Percentiles rank a stretch among this genome's conserved stretches.
Conservation (phyloP, 2,797 vertebrate species). For the Lophotriccus pileatus region DNA sequence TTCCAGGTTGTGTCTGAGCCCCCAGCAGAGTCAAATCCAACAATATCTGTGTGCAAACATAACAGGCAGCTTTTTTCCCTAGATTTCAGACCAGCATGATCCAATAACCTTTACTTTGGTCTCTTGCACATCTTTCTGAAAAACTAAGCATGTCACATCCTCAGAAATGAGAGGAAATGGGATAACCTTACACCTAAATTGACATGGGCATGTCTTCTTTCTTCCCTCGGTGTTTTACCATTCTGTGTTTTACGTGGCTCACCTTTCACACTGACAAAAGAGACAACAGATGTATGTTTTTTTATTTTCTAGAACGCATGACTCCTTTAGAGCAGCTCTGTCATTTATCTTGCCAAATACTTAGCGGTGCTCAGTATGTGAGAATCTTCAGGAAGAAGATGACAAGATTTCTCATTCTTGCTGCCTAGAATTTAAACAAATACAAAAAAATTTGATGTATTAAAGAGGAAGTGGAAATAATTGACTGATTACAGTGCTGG, state of each 20-base stretch:
- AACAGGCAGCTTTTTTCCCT: neutral
- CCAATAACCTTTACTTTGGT: neutral
- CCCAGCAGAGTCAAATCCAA: neutral
- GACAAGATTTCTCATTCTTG: neutral
- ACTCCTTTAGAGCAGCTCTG: neutral
- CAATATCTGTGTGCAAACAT: neutral
- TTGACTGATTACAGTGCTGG: neutral
- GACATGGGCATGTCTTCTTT: neutral
- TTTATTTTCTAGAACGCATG: neutral
- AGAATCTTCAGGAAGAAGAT: neutral
- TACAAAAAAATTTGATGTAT: neutral
- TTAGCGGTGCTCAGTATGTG: neutral
- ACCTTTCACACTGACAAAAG: neutral
- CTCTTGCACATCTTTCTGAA: neutral
- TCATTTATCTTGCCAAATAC: neutral
- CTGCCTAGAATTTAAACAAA: neutral
- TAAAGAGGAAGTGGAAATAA: neutral
- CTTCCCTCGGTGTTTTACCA: neutral
- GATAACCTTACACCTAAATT: neutral
- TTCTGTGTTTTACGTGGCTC: neutral
- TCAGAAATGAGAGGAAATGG: neutral
- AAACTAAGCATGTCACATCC: neutral
- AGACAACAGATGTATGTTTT: neutral
- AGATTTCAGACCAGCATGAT: neutral
- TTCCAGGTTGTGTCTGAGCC: neutral